Percentiles rank a stretch among this genome's conserved stretches.
phyloP scores from a whole-genome alignment of 2,797 vertebrate species.

The Pseudotriccus pelzelni region DNA sequence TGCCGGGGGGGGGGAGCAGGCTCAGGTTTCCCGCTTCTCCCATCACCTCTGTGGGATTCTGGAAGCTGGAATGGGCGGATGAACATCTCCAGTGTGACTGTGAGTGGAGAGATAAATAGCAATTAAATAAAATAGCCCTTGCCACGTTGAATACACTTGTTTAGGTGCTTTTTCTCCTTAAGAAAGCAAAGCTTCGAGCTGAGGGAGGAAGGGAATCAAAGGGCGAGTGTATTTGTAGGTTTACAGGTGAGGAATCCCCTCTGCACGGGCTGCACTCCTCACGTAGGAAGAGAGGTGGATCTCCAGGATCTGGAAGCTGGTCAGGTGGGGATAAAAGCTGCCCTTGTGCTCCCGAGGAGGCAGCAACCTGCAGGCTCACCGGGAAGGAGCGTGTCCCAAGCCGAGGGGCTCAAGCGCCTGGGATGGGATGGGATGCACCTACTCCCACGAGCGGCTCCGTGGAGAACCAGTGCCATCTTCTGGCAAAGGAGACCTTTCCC shows the following conservation, averaged over 20 bases:
- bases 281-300: accelerated
- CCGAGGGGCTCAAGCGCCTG: background rate
- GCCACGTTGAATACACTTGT: accelerated
- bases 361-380: accelerated
- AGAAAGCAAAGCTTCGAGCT: background rate
- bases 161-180: background rate
- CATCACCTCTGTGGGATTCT: accelerated
- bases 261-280: accelerated
- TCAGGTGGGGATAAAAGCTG: background rate
- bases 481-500: background rate
- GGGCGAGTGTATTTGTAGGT: accelerated
- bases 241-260: background rate
- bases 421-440: background rate
- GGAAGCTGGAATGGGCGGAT: background rate
- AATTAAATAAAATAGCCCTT: background rate
- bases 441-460: background rate
- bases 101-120: background rate
- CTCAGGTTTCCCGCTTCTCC: accelerated
- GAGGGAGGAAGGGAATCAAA: background rate
- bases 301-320: background rate
- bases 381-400: too few relatives aligned
- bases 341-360: background rate
- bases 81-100: background rate
- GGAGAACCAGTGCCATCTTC: conserved; percentile 53
- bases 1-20: accelerated